Percentiles rank a stretch among this genome's conserved stretches.
phyloP scores from a whole-genome alignment of 2,113 vertebrate species.

The Sylvia atricapilla region DNA sequence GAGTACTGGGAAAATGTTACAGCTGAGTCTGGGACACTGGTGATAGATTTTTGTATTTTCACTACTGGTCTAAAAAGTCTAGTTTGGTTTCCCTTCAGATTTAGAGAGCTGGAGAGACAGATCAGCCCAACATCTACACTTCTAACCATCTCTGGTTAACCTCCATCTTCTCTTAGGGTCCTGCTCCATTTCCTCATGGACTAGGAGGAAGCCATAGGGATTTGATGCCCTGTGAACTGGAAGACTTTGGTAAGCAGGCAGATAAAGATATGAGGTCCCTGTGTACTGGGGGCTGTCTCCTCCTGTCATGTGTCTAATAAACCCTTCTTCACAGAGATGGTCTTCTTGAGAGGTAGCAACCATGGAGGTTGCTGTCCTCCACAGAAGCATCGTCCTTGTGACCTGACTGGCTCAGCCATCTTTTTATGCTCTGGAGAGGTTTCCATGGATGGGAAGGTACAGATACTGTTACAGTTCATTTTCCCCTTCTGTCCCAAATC shows the following conservation, averaged over 20 bases:
- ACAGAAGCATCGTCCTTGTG: neutral
- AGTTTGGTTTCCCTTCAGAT: neutral
- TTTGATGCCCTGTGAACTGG: neutral
- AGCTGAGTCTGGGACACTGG: neutral
- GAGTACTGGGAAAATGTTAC: neutral
- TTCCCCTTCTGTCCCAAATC: neutral
- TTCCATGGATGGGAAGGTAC: neutral
- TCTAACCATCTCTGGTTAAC: neutral
- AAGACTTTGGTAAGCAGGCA: neutral
- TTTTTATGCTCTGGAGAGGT: neutral
- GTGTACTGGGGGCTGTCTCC: neutral
- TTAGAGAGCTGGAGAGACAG: neutral
- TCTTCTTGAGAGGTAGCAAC: neutral
- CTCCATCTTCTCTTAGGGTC: neutral
- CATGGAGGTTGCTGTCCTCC: neutral
- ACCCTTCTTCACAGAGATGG: neutral
- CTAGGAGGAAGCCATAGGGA: neutral
- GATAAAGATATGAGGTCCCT: neutral
- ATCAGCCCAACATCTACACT: neutral
- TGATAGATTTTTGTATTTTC: neutral
- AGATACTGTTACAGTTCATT: fast-evolving
- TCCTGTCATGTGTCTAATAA: neutral
- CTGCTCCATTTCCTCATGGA: neutral
- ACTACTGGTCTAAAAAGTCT: neutral
- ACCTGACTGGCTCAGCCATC: neutral